Evolutionary conservation across 2,888 invertebrate species (phyloP).

Genomic region (Leucozona laternaria): DNA sequence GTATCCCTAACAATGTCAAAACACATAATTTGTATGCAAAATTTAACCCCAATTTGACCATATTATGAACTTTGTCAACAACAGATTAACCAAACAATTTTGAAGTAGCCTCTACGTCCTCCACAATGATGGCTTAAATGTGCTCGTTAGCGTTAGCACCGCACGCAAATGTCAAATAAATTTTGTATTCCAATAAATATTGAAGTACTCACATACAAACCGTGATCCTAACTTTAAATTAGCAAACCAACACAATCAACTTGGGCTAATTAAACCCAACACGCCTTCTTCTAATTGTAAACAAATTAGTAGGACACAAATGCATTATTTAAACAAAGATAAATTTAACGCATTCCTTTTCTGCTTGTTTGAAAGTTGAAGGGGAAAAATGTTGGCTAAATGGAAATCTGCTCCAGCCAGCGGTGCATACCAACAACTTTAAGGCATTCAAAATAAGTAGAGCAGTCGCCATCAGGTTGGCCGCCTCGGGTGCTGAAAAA

Average conservation of each 20-base stretch:
- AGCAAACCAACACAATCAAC: neutral
- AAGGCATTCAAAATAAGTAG: conserved; percentile 17
- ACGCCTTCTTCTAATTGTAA: conserved; percentile 16
- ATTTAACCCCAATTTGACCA: conserved; percentile 9
- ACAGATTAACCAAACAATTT: neutral
- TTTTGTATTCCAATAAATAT: conserved; percentile 1
- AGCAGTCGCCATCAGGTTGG: neutral
- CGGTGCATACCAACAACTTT: neutral
- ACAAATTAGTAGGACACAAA: conserved; percentile 4
- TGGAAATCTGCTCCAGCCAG: neutral
- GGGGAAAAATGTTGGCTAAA: neutral
- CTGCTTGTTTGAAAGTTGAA: neutral
- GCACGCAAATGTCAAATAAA: neutral
- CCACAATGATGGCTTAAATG: neutral
- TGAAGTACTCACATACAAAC: neutral
- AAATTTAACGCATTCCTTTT: conserved; percentile 1
- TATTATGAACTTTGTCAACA: conserved; percentile 2
- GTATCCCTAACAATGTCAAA: neutral
- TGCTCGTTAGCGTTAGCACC: neutral
- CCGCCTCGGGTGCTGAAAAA: conserved; percentile 3
- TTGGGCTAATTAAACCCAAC: neutral
- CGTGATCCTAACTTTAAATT: neutral
- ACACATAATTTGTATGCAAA: neutral
- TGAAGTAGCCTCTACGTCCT: neutral
- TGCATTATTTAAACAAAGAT: neutral